Evolutionary conservation across 2,797 vertebrate species (phyloP).

Genomic region (Geotrypetes seraphini): DNA sequence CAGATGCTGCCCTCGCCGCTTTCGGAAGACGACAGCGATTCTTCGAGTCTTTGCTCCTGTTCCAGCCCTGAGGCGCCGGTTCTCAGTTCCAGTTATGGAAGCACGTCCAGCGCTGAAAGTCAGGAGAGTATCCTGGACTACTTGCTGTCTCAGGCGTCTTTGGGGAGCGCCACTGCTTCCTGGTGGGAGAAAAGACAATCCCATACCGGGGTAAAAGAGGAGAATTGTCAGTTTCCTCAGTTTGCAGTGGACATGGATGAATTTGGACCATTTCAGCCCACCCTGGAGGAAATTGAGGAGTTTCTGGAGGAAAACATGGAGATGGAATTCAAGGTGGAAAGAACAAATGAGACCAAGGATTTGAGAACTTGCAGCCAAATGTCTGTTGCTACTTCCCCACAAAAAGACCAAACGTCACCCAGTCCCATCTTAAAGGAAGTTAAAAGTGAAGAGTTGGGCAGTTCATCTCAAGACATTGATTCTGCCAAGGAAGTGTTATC

Average conservation of each 20-base stretch:
- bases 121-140: constrained; percentile 86
- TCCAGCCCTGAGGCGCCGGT: constrained; percentile 81
- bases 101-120: constrained; percentile 65
- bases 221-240: constrained; percentile 68
- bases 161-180: constrained; percentile 54
- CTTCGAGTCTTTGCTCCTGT: constrained; percentile 83
- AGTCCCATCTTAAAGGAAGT: constrained; percentile 39
- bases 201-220: constrained; percentile 64
- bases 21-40: constrained; percentile 85
- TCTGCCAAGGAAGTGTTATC: constrained; percentile 29
- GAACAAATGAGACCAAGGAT: constrained; percentile 47
- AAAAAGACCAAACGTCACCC: constrained; percentile 63
- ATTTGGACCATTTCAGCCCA: constrained; percentile 82
- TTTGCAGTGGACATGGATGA: constrained; percentile 71
- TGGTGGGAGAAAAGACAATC: constrained; percentile 67
- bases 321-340: constrained; percentile 64
- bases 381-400: constrained; percentile 38
- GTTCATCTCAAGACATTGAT: constrained; percentile 32
- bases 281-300: constrained; percentile 94
- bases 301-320: constrained; percentile 97
- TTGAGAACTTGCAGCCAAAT: constrained; percentile 43
- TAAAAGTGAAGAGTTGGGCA: constrained; percentile 41
- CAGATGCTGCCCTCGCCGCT: constrained; percentile 78
- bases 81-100: constrained; percentile 77
- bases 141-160: constrained; percentile 75